These are phyloP conservation scores for Cololabis saira DNA, from an alignment of 2,113 vertebrate genomes.

Conservation along the genomic window DNA sequence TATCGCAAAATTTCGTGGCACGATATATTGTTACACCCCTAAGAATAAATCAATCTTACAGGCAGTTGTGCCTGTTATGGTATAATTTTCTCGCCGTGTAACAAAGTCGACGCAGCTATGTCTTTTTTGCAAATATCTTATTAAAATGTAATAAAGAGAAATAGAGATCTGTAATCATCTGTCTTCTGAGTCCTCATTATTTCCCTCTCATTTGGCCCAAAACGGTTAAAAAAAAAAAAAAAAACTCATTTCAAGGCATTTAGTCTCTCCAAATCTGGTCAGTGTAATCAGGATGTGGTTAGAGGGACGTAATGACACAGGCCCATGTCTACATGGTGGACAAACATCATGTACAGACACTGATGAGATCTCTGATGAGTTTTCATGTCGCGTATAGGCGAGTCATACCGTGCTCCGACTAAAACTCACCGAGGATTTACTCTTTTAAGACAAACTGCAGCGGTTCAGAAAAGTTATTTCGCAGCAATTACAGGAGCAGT, in stretches of 20 bases:
- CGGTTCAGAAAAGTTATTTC: conserved; percentile 12
- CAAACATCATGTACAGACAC: conserved; percentile 22
- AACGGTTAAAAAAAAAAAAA: too few relatives aligned
- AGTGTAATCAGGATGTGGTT: conserved; percentile 49
- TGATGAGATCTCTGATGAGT: conserved; percentile 4
- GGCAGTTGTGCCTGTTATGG: not conserved
- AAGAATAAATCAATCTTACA: not conserved
- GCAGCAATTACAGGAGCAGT: conserved; percentile 3
- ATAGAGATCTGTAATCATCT: conserved; percentile 9
- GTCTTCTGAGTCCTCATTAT: conserved; percentile 18
- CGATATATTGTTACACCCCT: too few relatives aligned
- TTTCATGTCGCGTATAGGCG: conserved; percentile 11
- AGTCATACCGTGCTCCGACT: not conserved
- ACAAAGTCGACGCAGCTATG: not conserved
- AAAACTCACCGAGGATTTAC: not conserved
- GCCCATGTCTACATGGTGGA: conserved; percentile 19
- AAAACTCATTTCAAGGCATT: conserved; percentile 33
- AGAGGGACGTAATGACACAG: conserved; percentile 29
- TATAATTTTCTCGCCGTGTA: not conserved
- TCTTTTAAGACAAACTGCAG: not conserved
- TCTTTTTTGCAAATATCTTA: conserved; percentile 4
- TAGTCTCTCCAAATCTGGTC: conserved; percentile 28
- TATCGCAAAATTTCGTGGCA: too few relatives aligned
- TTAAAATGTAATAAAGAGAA: conserved; percentile 12
- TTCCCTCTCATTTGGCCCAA: conserved; percentile 12